Evolutionary conservation across 2,888 invertebrate species (phyloP).

Genomic region (Nemotelus pantherinus): DNA sequence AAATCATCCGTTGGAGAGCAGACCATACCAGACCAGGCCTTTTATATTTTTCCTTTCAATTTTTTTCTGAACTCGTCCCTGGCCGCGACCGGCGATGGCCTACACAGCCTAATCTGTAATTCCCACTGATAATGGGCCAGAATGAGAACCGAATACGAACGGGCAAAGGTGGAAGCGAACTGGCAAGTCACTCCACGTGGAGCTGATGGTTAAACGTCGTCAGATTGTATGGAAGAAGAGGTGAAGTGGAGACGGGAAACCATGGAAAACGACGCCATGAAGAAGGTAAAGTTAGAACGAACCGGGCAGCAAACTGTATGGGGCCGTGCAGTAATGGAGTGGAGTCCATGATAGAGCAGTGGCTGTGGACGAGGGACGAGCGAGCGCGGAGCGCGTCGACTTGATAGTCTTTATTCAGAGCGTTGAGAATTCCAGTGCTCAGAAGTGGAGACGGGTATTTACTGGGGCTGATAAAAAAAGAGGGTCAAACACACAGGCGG

Average conservation of each 20-base stretch:
- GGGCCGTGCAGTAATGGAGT: constrained; percentile 21
- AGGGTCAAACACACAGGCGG: constrained; percentile 30
- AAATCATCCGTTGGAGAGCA: background rate
- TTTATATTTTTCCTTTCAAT: constrained; percentile 32
- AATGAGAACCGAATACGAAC: background rate
- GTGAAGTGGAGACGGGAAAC: background rate
- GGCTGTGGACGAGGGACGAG: no score
- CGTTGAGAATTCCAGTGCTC: background rate
- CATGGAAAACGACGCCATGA: no score
- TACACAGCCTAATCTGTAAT: constrained; percentile 26
- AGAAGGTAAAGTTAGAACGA: background rate
- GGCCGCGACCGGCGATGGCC: background rate
- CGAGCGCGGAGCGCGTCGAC: background rate
- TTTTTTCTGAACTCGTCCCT: background rate
- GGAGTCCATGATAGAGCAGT: constrained; percentile 18
- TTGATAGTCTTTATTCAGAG: background rate
- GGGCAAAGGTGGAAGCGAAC: background rate
- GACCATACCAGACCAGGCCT: constrained; percentile 19
- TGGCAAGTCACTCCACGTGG: constrained; percentile 32
- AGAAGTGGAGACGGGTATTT: constrained; percentile 7
- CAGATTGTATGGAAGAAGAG: background rate
- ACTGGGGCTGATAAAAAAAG: constrained; percentile 6
- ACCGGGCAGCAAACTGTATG: constrained; percentile 12
- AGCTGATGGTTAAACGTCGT: constrained; percentile 29
- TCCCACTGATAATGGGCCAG: constrained; percentile 33